Base-by-base conservation (phyloP, 2,797 vertebrate species). In the Pelobates cultripes region DNA sequence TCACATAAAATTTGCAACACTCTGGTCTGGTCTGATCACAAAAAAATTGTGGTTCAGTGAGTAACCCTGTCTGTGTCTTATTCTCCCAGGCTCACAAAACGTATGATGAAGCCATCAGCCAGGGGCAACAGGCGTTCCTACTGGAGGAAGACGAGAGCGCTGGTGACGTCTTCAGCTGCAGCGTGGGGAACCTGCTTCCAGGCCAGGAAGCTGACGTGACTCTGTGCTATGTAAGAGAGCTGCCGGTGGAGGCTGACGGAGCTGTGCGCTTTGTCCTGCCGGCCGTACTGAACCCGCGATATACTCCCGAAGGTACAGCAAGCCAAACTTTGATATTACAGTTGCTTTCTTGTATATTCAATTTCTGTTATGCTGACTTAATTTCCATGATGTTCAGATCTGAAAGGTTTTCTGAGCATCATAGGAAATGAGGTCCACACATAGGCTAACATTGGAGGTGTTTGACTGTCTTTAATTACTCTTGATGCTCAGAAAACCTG, bases 221-320 rank as follows among this genome's bases (percentile, higher is more conserved):
- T 80, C 87, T 96, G 86, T 88, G 88, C 79, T 96, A 94, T 0
- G 90, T 95, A 84, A 94, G 89, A 73, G 95, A 96, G 85, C 91
- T 97, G 88, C 80, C 90, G 14, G 85, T 95, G 67, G 92, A 96
- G 87, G 91, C 93, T 0, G 94, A 91, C 0, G 88, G 92, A 0
- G 91, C 93, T 0, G 86, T 96, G 86, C 90, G 92, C 61, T 96
- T 94, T 55, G 91, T 93, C 86, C 91, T 96, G 64, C 94, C 96
- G 1, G 90, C 90, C 6, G 87, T 95, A 55, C 92, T 97, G 77
- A 96, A 95, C 86, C 95, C 95, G 45, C 92, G 94, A 77, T 96
- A 96, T 83, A 84, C 86, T 3, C 92, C 93, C 43, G 79, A 67
- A 13, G 92, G 95, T 96, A 86, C 78, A 2, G 44, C 9, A 43